Evolutionary conservation across 2,797 vertebrate genomes (phyloP).

Genomic region (Nyctalus aviator): DNA sequence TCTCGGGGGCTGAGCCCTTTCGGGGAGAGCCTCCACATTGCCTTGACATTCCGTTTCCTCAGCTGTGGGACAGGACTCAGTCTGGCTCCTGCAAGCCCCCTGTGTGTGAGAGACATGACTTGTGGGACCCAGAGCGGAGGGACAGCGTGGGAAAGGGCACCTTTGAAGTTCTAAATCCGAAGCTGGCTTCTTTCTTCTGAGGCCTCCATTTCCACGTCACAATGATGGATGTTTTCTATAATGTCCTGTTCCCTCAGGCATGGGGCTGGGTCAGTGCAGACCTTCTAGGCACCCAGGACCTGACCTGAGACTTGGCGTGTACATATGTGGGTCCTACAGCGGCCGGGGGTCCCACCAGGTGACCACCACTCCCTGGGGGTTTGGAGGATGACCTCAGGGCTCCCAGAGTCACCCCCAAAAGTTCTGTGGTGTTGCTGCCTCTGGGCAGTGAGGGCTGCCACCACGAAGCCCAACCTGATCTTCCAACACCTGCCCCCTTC

Average conservation of each 20-base stretch:
- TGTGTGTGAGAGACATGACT: fast-evolving
- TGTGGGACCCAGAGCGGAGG: background rate
- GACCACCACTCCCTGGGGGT: fast-evolving
- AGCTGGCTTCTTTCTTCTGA: background rate
- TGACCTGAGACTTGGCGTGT: background rate
- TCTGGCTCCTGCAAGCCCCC: no score
- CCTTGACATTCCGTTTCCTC: background rate
- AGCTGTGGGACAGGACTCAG: background rate
- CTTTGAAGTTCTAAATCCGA: background rate
- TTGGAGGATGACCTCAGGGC: background rate
- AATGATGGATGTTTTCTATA: background rate
- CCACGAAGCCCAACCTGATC: background rate
- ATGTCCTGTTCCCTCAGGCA: background rate
- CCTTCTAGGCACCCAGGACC: background rate
- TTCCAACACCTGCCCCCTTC: background rate
- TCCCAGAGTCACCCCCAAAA: background rate
- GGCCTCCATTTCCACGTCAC: background rate
- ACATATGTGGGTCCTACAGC: fast-evolving
- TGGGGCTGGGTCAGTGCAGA: background rate
- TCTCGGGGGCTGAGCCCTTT: background rate
- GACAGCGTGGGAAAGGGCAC: background rate
- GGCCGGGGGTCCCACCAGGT: background rate
- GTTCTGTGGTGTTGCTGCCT: background rate
- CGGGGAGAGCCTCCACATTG: fast-evolving
- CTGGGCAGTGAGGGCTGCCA: background rate